These are phyloP conservation scores for Macropus fuliginosus DNA, from an alignment of 2,797 vertebrate species.

Conservation along the genomic window DNA sequence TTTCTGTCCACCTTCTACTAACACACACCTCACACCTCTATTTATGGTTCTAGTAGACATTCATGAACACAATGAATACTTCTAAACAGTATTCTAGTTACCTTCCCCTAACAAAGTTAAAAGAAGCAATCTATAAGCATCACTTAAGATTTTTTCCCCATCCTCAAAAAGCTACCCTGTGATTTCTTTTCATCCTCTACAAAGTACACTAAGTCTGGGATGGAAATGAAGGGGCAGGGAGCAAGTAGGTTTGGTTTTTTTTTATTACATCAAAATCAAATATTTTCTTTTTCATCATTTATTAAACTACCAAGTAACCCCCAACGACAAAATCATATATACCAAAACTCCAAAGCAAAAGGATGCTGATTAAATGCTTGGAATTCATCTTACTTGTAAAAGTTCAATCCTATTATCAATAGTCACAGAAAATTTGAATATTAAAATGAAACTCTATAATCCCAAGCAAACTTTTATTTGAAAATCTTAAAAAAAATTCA, in stretches of 20 bases:
- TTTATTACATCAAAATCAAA: slow-evolving; percentile 53
- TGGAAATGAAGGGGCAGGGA: neutral
- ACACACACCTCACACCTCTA: neutral
- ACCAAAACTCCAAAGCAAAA: slow-evolving; percentile 40
- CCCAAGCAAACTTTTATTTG: slow-evolving; percentile 36
- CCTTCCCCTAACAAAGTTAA: slow-evolving; percentile 7
- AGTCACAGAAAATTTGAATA: slow-evolving; percentile 59
- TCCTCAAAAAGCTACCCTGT: slow-evolving; percentile 18
- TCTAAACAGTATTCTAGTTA: neutral
- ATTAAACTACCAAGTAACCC: slow-evolving; percentile 53
- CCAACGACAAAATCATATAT: slow-evolving; percentile 36
- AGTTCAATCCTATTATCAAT: slow-evolving; percentile 62
- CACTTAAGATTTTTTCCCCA: slow-evolving; percentile 12
- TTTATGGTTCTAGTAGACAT: neutral
- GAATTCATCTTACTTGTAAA: slow-evolving; percentile 44
- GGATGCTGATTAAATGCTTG: slow-evolving; percentile 42
- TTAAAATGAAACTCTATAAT: slow-evolving; percentile 38
- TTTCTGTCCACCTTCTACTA: neutral
- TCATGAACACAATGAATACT: neutral
- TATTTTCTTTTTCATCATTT: slow-evolving; percentile 62
- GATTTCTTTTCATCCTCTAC: slow-evolving; percentile 6
- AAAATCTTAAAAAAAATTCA: neutral
- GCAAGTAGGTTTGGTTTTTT: neutral
- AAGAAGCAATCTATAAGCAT: slow-evolving; percentile 51
- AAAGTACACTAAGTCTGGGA: slow-evolving; percentile 26